phyloP scores from a whole-genome alignment of 2,113 vertebrate genomes.

The Piliocolobus tephrosceles region DNA sequence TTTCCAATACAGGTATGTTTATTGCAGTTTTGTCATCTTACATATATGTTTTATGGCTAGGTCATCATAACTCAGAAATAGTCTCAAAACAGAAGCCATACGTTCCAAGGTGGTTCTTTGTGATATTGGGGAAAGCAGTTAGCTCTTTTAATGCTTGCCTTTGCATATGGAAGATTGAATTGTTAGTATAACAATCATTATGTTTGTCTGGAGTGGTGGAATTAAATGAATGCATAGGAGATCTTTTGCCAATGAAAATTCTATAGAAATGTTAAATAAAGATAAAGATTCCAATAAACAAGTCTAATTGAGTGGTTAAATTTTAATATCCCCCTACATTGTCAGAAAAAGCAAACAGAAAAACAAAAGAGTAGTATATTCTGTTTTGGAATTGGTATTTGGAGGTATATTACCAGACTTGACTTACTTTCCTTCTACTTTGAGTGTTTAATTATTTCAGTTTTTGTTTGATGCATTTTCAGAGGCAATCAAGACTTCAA shows the following conservation, averaged over 20 bases:
- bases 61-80: background rate
- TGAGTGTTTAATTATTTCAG: conserved; percentile 32
- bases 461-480: conserved; percentile 47
- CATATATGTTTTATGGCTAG: background rate
- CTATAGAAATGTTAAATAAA: conserved; percentile 21
- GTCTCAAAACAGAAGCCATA: background rate
- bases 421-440: conserved; percentile 13
- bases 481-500: background rate
- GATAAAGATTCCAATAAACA: conserved; percentile 33
- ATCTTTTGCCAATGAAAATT: conserved; percentile 52
- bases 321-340: conserved; percentile 1
- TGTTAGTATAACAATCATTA: background rate
- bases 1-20: conserved; percentile 95
- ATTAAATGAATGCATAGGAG: background rate
- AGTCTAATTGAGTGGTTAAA: background rate
- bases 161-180: conserved; percentile 2
- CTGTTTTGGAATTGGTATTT: conserved; percentile 34
- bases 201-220: conserved; percentile 1
- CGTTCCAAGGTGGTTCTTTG: background rate
- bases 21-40: background rate
- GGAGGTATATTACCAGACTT: conserved; percentile 8
- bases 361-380: conserved; percentile 14
- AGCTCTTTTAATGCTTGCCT: background rate
- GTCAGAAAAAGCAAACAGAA: conserved; percentile 19
- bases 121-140: background rate